Evolutionary conservation across 1,140 invertebrate genomes (phyloP), one percentile per base, ranked within the genome.

Genomic region (Nasonia longicornis): DNA sequence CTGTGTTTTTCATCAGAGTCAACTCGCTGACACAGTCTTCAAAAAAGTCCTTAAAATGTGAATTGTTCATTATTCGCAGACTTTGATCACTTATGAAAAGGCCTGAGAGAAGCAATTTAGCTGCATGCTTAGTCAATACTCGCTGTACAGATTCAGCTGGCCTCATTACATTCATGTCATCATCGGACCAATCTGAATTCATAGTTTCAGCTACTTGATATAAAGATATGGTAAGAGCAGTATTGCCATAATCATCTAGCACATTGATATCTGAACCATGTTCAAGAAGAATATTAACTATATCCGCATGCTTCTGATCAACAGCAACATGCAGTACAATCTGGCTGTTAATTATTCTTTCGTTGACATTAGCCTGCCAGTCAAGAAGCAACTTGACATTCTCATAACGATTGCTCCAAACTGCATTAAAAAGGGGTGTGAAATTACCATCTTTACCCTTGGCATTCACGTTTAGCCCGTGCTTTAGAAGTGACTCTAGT

Each of bases 181-280:
- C 52, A 31, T 35, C 29, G 2, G 29, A 29, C 29, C 29, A 64
- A 45, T 75, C 58, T 16, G 48, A 26, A n/a, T 63, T 35, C 12
- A 64, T 63, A n/a, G 38, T 38, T 14, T 75, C 29, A 20, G n/a
- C 52, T 20, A 58, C 12, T 63, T 58, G 48, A 63, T 75, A 63
- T 12, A 64, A 75, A 12, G 58, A 75, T 58, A 75, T 75, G 12
- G 73, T 63, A n/a, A 75, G 29, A 31, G 73, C 29, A 31, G 73
- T 75, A 35, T 75, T 75, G 6, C 48, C 52, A 35, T 75, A 75
- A 12, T 75, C 20, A 63, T 75, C 73, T 16, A 63, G 20, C 6
- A 75, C 20, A 75, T 75, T 63, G 6, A 75, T 64, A 35, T 75
- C 73, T 11, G 73, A 29, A 35, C 73, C 73, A 63, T 75, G 58